These are phyloP conservation scores for Epicauta chinensis DNA, from an alignment of 1,140 invertebrate species.

Conservation along the genomic window DNA sequence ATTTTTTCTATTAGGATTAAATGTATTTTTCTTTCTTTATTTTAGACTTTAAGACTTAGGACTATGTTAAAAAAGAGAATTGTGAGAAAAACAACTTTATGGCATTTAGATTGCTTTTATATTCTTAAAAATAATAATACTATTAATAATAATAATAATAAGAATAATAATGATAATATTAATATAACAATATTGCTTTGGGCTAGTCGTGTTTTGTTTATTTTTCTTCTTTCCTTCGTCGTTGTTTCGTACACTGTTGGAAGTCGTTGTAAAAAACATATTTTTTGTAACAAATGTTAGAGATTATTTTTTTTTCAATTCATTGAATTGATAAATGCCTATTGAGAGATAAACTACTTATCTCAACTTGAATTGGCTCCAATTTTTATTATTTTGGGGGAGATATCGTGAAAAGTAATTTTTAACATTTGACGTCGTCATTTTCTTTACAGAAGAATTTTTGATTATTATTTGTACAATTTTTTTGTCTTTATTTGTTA, in stretches of 20 bases:
- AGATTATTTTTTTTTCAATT: slow-evolving; percentile 14
- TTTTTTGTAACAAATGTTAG: slow-evolving; percentile 14
- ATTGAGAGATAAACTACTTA: too few species aligned
- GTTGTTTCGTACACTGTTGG: slow-evolving; percentile 18
- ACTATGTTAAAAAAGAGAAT: slow-evolving; percentile 9
- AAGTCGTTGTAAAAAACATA: slow-evolving; percentile 4
- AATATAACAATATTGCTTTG: slow-evolving; percentile 21
- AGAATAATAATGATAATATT: neutral
- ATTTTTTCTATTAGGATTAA: slow-evolving; percentile 21
- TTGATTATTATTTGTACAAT: slow-evolving; percentile 9
- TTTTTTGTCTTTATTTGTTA: slow-evolving; percentile 14
- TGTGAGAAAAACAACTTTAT: neutral
- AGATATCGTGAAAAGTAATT: too few species aligned
- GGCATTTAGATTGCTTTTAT: slow-evolving; percentile 14
- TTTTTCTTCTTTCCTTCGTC: too few species aligned
- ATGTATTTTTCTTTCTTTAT: slow-evolving; percentile 8
- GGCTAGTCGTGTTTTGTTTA: slow-evolving; percentile 24
- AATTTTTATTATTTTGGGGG: too few species aligned
- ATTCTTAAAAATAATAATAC: neutral
- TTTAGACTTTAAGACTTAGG: slow-evolving; percentile 15
- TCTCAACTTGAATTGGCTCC: too few species aligned
- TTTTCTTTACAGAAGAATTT: slow-evolving; percentile 3
- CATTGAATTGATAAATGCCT: neutral
- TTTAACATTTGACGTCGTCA: slow-evolving; percentile 1
- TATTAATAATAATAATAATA: neutral